phyloP scores from a whole-genome alignment of 2,888 invertebrate genomes.

The Caenorhabditis zanzibari region DNA sequence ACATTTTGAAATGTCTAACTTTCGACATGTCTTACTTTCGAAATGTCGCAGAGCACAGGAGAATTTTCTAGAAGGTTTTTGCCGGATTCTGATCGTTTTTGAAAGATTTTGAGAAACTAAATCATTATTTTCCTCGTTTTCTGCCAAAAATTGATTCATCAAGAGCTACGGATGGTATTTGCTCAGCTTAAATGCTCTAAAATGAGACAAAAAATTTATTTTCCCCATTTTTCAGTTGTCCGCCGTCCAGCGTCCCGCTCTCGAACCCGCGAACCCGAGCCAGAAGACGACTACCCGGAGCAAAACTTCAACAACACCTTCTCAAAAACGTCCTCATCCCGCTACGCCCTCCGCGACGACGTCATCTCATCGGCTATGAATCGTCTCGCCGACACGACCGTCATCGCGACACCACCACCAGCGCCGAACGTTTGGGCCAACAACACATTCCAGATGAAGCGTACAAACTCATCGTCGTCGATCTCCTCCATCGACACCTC shows the following conservation, averaged over 20 bases:
- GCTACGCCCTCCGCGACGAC: constrained; percentile 60
- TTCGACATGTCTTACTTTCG: no score
- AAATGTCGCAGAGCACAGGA: no score
- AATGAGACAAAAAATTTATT: no score
- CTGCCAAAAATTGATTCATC: no score
- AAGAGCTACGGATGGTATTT: no score
- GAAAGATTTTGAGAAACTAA: no score
- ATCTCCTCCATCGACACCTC: constrained; percentile 73
- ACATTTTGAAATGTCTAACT: no score
- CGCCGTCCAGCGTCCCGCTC: constrained; percentile 52
- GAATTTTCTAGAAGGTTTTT: no score
- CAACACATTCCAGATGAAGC: constrained; percentile 41
- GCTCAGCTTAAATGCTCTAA: no score
- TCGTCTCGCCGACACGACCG: neutral
- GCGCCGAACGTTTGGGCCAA: constrained; percentile 33
- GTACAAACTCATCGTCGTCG: constrained; percentile 70
- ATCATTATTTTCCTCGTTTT: no score
- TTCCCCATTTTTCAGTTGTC: constrained; percentile 9
- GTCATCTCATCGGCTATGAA: constrained; percentile 16
- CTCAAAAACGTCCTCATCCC: constrained; percentile 11
- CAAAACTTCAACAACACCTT: neutral
- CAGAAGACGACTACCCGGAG: constrained; percentile 21
- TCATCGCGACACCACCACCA: constrained; percentile 27
- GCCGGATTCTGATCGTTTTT: no score
- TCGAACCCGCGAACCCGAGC: constrained; percentile 55